These are phyloP conservation scores for Poicephalus meyeri DNA, from an alignment of 2,113 vertebrate genomes.

Conservation along the genomic window DNA sequence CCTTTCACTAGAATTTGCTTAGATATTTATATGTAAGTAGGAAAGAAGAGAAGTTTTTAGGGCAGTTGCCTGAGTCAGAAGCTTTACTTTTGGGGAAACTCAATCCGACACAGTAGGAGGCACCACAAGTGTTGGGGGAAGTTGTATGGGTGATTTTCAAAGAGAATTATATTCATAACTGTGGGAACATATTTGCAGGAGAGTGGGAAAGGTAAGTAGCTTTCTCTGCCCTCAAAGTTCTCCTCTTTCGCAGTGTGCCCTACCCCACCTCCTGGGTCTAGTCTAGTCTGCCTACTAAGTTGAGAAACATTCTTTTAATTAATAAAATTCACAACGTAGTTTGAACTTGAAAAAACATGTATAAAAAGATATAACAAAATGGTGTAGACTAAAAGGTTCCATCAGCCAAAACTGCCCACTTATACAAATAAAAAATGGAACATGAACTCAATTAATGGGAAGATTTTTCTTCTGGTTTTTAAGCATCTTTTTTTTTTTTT, in stretches of 20 bases:
- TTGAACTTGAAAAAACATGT: slow-evolving; percentile 21
- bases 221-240: slow-evolving; percentile 12
- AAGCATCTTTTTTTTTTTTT: not conserved
- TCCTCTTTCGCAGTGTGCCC: not conserved
- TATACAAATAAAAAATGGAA: not conserved
- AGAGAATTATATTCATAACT: not conserved
- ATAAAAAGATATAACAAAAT: not conserved
- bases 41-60: not conserved
- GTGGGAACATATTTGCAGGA: slow-evolving; percentile 6
- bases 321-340: slow-evolving; percentile 43
- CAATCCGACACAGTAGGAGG: not conserved
- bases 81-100: not conserved
- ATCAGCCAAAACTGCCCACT: not conserved
- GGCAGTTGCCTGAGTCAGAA: not conserved
- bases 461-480: not conserved
- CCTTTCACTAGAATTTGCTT: rapidly evolving
- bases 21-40: not conserved
- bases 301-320: slow-evolving; percentile 56
- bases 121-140: not conserved
- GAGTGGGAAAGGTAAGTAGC: slow-evolving; percentile 4
- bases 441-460: not conserved
- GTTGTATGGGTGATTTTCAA: not conserved
- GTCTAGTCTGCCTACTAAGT: slow-evolving; percentile 16
- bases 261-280: slow-evolving; percentile 42
- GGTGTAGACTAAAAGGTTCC: not conserved